Conservation (phyloP, 2,888 invertebrate genomes). For the Hydropsyche betteni region DNA sequence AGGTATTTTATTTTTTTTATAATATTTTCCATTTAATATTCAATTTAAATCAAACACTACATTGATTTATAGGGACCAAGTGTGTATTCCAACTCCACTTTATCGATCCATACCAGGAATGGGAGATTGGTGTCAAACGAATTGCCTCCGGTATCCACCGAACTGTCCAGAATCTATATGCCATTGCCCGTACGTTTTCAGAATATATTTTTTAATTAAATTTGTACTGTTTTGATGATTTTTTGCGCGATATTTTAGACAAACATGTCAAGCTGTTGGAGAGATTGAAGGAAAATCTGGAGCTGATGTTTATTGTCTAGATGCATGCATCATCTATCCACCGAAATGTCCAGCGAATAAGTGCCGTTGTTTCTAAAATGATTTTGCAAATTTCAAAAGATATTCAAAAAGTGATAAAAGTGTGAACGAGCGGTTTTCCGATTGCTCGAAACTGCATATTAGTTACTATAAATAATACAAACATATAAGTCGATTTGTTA, state of each 20-base stretch:
- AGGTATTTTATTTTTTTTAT: slow-evolving; percentile 63
- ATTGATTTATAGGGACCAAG: slow-evolving; percentile 72
- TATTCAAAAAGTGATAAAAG: not conserved
- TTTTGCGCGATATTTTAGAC: slow-evolving; percentile 61
- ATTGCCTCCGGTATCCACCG: slow-evolving; percentile 87
- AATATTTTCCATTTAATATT: slow-evolving; percentile 50
- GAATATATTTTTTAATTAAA: not conserved
- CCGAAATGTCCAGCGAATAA: slow-evolving; percentile 76
- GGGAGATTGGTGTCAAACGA: slow-evolving; percentile 84
- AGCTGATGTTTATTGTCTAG: slow-evolving; percentile 86
- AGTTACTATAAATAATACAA: too few relatives aligned
- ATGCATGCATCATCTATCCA: slow-evolving; percentile 83
- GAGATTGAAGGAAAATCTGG: slow-evolving; percentile 76
- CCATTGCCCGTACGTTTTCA: slow-evolving; percentile 80
- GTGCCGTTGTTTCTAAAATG: slow-evolving; percentile 73
- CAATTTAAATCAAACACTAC: not conserved
- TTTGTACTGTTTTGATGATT: not conserved
- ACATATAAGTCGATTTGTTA: too few relatives aligned
- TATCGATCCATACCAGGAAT: slow-evolving; percentile 79
- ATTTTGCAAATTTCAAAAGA: not conserved
- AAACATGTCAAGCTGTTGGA: slow-evolving; percentile 83
- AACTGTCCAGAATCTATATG: slow-evolving; percentile 82
- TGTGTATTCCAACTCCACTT: slow-evolving; percentile 74
- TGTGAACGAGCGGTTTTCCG: not conserved
- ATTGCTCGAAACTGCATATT: too few relatives aligned